Conservation (phyloP, 2,888 invertebrate species). For the Philopedon plagiatum region DNA sequence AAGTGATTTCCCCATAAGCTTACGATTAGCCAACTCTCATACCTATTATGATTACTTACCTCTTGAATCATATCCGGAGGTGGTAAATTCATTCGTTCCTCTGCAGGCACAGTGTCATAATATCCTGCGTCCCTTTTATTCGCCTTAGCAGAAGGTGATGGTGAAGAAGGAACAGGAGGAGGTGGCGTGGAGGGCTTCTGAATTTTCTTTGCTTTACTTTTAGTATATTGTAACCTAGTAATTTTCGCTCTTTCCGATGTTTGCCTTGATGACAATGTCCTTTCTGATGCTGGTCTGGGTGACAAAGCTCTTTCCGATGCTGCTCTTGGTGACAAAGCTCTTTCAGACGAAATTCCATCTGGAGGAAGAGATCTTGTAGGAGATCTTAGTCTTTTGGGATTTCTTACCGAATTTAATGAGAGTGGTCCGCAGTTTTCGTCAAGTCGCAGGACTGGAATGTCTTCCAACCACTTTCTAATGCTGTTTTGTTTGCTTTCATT, state of each 20-base stretch:
- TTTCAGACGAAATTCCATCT: slow-evolving; percentile 55
- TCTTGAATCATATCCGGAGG: slow-evolving; percentile 79
- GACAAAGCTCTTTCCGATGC: slow-evolving; percentile 52
- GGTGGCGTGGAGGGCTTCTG: slow-evolving; percentile 60
- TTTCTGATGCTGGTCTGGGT: background rate
- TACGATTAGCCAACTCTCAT: too few species aligned
- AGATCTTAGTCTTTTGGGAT: slow-evolving; percentile 59
- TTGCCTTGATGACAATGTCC: background rate
- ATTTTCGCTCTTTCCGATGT: too few species aligned
- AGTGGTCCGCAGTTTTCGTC: slow-evolving; percentile 29
- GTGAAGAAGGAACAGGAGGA: slow-evolving; percentile 46
- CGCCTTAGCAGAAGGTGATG: slow-evolving; percentile 66
- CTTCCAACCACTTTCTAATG: slow-evolving; percentile 83
- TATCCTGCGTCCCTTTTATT: slow-evolving; percentile 42
- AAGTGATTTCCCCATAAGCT: too few species aligned
- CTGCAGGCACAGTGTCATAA: slow-evolving; percentile 54
- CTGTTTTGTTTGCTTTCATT: slow-evolving; percentile 82
- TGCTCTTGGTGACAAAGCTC: slow-evolving; percentile 59
- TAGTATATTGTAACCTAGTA: slow-evolving; percentile 16
- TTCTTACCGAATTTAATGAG: slow-evolving; percentile 21
- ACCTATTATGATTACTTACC: too few species aligned
- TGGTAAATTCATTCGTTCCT: slow-evolving; percentile 52
- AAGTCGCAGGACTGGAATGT: slow-evolving; percentile 72
- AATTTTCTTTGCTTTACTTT: slow-evolving; percentile 51
- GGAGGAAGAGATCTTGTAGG: slow-evolving; percentile 64